Base-by-base conservation (phyloP, 2,888 invertebrate species). In the Leistus spinibarbis region DNA sequence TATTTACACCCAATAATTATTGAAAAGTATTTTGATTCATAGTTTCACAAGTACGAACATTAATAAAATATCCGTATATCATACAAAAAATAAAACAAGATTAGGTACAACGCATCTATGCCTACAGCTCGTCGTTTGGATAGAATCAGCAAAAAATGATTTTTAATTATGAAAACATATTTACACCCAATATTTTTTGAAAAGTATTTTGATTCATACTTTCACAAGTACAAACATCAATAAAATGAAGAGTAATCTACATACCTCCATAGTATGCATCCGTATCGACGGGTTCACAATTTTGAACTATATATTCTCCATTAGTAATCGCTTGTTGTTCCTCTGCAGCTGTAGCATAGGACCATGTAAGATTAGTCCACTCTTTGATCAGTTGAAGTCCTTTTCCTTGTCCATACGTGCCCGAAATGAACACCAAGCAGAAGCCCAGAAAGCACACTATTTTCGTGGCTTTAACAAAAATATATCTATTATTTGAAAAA, bases 361-460 rank as follows among this genome's bases (percentile, higher is more conserved):
- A 88, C 80, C 90, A 94, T 67, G 93, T 92, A 68, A 94, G 79
- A 68, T 89, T 86, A 0, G 87, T 84, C 93, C 94, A 94, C 80
- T 91, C 88, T 76, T 88, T 86, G 3, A 91, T 85, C 0, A 86
- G 82, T 65, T 88, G 86, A n/a, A 91, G 83, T 62, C 83, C 83
- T 53, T 80, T 81, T 76, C 81, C 84, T 9, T 70, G 71, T 13
- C 53, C 69, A 20, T 54, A 63, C n/a, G 76, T 66, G 3, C 76
- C 76, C 0, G 75, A 76, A 22, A 74, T 77, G 57, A 78, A 74
- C 13, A 76, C 10, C 10, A 62, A 23, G 22, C 65, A 22, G 64
- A 71, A 40, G 19, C 69, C 77, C 75, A 76, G 40, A 70, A 64
- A 77, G 23, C 69, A 75, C 10, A 75, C 24, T 10, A 75, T 63